These are phyloP conservation scores for Oreochromis spilurus DNA, from an alignment of 2,113 vertebrate species.

Conservation along the genomic window DNA sequence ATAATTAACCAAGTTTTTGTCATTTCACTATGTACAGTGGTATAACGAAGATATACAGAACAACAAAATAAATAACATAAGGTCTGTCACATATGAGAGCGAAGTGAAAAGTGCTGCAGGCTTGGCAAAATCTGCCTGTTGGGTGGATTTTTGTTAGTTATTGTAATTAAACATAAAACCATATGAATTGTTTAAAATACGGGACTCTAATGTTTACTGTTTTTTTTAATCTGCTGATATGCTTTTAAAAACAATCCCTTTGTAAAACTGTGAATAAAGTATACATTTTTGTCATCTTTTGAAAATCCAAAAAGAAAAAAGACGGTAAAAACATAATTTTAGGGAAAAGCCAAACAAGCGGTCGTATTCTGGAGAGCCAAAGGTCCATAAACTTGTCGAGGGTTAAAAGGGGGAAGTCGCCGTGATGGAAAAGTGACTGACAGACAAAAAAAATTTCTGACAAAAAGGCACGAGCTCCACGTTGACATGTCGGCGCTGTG, in stretches of 20 bases:
- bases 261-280: not conserved
- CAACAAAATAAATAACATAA: not conserved
- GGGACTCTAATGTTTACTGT: not conserved
- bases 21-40: not conserved
- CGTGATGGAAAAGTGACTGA: constrained; percentile 19
- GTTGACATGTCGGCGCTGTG: constrained; percentile 62
- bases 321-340: not conserved
- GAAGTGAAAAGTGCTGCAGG: not conserved
- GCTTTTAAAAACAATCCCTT: not conserved
- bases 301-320: not conserved
- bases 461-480: constrained; percentile 13
- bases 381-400: not conserved
- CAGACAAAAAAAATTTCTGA: constrained; percentile 1
- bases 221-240: not conserved
- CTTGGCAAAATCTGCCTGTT: not conserved
- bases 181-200: not conserved
- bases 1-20: not conserved
- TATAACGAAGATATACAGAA: not conserved
- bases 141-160: not conserved
- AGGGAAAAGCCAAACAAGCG: not conserved
- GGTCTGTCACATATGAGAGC: not conserved
- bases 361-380: not conserved
- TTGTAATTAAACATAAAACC: not conserved
- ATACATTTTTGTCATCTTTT: not conserved
- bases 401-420: not conserved